These are phyloP conservation scores for Galagoides demidoff DNA, from an alignment of 2,797 vertebrate genomes.

Conservation along the genomic window DNA sequence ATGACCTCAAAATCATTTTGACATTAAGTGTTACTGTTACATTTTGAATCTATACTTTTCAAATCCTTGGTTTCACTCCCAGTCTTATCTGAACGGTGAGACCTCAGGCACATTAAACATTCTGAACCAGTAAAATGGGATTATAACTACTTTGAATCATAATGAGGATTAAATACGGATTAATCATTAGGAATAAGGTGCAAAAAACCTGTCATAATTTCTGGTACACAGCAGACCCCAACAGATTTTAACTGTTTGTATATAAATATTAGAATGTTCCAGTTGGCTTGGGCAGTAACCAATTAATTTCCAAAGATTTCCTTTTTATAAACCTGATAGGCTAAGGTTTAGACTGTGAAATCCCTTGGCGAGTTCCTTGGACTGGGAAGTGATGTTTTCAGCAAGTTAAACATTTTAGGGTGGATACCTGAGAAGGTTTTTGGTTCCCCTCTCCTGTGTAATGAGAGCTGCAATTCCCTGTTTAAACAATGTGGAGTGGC, in stretches of 20 bases:
- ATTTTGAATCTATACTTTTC: slow-evolving; percentile 11
- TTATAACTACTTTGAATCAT: not conserved
- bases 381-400: not conserved
- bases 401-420: not conserved
- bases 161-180: not conserved
- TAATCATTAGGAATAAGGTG: not conserved
- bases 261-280: slow-evolving; percentile 24
- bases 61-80: not conserved
- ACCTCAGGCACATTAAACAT: not conserved
- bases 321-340: not conserved
- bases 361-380: not conserved
- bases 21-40: not conserved
- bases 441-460: not conserved
- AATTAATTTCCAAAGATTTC: not conserved
- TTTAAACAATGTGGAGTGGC: not conserved
- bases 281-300: not conserved
- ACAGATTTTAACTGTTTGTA: not conserved
- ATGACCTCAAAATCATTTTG: slow-evolving; percentile 20
- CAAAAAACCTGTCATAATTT: not conserved
- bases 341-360: not conserved
- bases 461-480: not conserved
- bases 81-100: not conserved
- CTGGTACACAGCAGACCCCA: not conserved
- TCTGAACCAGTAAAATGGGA: not conserved
- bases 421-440: not conserved